Conservation (phyloP, 2,113 vertebrate genomes). For the Ammospiza caudacuta region DNA sequence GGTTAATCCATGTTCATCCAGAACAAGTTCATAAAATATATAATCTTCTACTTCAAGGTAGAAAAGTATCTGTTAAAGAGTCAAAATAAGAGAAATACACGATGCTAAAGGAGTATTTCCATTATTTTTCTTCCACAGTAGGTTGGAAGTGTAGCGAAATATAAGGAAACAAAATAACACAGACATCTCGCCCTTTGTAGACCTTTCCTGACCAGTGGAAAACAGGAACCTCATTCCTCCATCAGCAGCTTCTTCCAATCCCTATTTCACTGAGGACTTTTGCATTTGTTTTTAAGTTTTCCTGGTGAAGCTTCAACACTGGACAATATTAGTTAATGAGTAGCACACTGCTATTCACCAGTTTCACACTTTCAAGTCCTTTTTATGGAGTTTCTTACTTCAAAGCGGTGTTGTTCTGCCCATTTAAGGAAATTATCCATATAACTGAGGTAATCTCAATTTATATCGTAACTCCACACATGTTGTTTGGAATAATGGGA, state of each 20-base stretch:
- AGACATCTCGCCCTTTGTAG: not conserved
- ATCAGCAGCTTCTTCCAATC: not conserved
- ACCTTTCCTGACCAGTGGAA: not conserved
- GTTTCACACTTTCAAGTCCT: not conserved
- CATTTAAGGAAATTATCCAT: not conserved
- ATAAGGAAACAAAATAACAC: not conserved
- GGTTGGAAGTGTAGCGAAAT: not conserved
- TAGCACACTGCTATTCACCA: not conserved
- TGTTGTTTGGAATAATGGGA: not conserved
- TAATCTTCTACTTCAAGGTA: slow-evolving; percentile 6
- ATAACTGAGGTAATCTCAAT: not conserved
- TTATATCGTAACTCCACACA: not conserved
- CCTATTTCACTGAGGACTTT: not conserved
- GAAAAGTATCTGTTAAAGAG: not conserved
- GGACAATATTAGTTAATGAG: not conserved
- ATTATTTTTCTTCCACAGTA: not conserved
- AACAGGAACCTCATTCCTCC: not conserved
- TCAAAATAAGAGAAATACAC: not conserved
- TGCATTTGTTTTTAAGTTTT: not conserved
- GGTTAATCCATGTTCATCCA: slow-evolving; percentile 7
- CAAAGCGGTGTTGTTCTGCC: not conserved
- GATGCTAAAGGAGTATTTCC: not conserved
- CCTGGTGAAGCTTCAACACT: not conserved
- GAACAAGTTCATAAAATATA: slow-evolving; percentile 42
- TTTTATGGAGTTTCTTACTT: not conserved